These are phyloP conservation scores for Euglossa dilemma DNA, from an alignment of 1,140 invertebrate genomes.

Conservation along the genomic window DNA sequence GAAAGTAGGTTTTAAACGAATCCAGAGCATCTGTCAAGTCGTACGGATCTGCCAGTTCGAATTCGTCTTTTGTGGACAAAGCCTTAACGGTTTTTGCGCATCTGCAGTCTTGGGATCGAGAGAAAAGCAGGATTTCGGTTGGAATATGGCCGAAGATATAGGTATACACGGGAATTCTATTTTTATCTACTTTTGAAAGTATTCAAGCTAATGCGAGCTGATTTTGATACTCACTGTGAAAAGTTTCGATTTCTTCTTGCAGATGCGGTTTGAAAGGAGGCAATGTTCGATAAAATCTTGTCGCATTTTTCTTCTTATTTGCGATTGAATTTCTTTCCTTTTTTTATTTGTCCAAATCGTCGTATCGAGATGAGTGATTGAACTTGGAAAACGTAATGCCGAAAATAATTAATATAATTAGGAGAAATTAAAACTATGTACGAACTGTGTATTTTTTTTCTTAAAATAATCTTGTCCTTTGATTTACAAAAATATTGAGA, in stretches of 20 bases:
- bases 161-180: background rate
- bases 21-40: background rate
- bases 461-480: no score
- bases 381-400: no score
- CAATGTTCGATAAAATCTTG: no score
- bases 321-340: no score
- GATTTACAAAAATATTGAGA: no score
- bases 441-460: no score
- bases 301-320: no score
- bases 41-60: background rate
- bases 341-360: no score
- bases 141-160: background rate
- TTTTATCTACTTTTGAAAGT: background rate
- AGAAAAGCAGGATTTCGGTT: constrained; percentile 18
- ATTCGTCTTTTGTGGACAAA: background rate
- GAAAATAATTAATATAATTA: no score
- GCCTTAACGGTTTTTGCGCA: constrained; percentile 55
- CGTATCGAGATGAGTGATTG: no score
- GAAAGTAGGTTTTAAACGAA: background rate
- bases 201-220: background rate
- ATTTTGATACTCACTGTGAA: background rate
- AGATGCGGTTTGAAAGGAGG: no score
- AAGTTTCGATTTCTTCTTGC: background rate
- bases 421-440: no score
- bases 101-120: constrained; percentile 37